Percentiles rank a stretch among this genome's conserved stretches.
Conservation (phyloP, 2,113 vertebrate genomes). For the Siniperca knerii region DNA sequence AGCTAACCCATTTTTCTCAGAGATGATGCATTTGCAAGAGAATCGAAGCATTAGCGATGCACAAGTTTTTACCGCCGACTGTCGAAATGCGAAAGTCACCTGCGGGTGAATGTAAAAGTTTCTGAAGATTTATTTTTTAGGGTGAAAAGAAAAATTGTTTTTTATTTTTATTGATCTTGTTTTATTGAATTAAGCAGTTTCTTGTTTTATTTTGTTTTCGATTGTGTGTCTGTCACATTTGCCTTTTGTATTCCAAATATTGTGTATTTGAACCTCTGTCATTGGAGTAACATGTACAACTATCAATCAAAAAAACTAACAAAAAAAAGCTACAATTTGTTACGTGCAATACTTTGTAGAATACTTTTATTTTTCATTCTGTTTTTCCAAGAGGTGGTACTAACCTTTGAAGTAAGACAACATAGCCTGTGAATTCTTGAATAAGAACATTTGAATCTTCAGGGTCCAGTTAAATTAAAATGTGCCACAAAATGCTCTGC, state of each 20-base stretch:
- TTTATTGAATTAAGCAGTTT: slow-evolving; percentile 59
- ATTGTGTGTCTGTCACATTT: slow-evolving; percentile 76
- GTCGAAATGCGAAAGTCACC: slow-evolving; percentile 74
- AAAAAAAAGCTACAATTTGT: slow-evolving; percentile 74
- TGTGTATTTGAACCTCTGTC: slow-evolving; percentile 73
- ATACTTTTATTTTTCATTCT: slow-evolving; percentile 70
- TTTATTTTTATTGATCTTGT: slow-evolving; percentile 41
- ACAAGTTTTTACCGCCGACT: slow-evolving; percentile 70
- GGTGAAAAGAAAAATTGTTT: slow-evolving; percentile 25
- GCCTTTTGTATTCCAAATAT: slow-evolving; percentile 83
- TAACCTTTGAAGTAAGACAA: slow-evolving; percentile 26
- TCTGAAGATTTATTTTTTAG: slow-evolving; percentile 76
- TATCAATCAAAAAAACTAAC: slow-evolving; percentile 68
- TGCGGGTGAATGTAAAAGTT: slow-evolving; percentile 56
- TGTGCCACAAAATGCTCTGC: slow-evolving; percentile 21
- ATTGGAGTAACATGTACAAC: slow-evolving; percentile 70
- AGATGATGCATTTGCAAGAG: slow-evolving; percentile 49
- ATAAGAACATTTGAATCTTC: slow-evolving; percentile 38
- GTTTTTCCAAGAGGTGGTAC: slow-evolving; percentile 52
- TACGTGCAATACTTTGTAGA: slow-evolving; percentile 84
- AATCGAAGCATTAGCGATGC: slow-evolving; percentile 65
- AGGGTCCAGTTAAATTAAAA: slow-evolving; percentile 64
- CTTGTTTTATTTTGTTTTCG: slow-evolving; percentile 59
- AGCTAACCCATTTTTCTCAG: slow-evolving; percentile 43
- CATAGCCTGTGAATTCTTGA: slow-evolving; percentile 43